phyloP scores from a whole-genome alignment of 1,140 invertebrate genomes.

The Octopus sinensis region DNA sequence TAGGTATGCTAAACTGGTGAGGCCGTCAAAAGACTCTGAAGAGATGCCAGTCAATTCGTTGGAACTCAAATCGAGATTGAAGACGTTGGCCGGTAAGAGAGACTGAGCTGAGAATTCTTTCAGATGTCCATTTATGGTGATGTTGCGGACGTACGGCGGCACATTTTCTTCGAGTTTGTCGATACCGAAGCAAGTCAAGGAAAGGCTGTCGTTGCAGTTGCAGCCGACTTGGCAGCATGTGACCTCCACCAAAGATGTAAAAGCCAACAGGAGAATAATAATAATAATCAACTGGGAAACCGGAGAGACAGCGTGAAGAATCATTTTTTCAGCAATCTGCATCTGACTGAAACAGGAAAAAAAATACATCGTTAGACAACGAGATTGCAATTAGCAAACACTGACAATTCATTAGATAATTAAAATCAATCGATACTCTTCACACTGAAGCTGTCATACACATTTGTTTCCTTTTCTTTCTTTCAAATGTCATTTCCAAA shows the following conservation, averaged over 20 bases:
- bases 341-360: too few relatives aligned
- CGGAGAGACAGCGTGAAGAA: too few relatives aligned
- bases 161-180: background rate
- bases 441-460: too few relatives aligned
- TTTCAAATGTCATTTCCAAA: too few relatives aligned
- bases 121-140: background rate
- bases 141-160: background rate
- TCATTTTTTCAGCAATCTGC: too few relatives aligned
- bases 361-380: too few relatives aligned
- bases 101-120: background rate
- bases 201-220: background rate
- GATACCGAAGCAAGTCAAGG: background rate
- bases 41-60: constrained; percentile 23
- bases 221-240: background rate
- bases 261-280: background rate
- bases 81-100: background rate
- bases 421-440: too few relatives aligned
- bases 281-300: too few relatives aligned
- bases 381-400: too few relatives aligned
- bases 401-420: too few relatives aligned
- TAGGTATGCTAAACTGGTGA: constrained; percentile 18
- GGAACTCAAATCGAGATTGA: constrained; percentile 19
- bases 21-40: constrained; percentile 20
- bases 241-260: background rate
- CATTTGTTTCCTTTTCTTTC: too few relatives aligned